These are phyloP conservation scores for Drosophila quasianomalipes DNA, from an alignment of 2,888 invertebrate genomes.

Conservation along the genomic window DNA sequence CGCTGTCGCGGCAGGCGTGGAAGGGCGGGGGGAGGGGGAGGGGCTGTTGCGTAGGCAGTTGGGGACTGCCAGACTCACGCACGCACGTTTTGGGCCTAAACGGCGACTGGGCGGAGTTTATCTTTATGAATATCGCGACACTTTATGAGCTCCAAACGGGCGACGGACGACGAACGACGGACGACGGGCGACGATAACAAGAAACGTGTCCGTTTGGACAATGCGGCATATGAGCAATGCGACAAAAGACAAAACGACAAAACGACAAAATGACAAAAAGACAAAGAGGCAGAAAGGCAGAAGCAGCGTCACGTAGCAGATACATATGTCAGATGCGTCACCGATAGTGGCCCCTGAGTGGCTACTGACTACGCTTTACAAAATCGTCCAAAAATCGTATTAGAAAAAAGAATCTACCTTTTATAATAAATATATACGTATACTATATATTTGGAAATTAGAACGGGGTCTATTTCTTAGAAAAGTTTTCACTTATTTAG, in stretches of 20 bases:
- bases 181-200: constrained; percentile 24
- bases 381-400: background rate
- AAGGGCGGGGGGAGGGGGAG: too few relatives aligned
- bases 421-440: background rate
- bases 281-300: background rate
- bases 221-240: constrained; percentile 49
- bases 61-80: constrained; percentile 21
- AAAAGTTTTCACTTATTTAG: background rate
- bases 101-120: constrained; percentile 57
- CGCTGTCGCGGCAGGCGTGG: background rate
- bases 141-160: constrained; percentile 66
- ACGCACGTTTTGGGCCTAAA: constrained; percentile 51
- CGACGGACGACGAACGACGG: background rate
- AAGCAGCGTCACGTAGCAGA: constrained; percentile 61
- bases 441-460: background rate
- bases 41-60: background rate
- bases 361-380: background rate
- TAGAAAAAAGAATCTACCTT: background rate
- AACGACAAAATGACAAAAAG: constrained; percentile 5
- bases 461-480: accelerated
- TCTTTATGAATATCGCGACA: constrained; percentile 79
- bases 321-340: constrained; percentile 61
- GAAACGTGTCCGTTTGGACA: constrained; percentile 34
- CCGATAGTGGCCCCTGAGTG: constrained; percentile 29
- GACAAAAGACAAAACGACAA: constrained; percentile 14